Percentiles rank a stretch among this genome's conserved stretches.
Conservation (phyloP, 2,797 vertebrate species). For the Myiotriccus ornatus region DNA sequence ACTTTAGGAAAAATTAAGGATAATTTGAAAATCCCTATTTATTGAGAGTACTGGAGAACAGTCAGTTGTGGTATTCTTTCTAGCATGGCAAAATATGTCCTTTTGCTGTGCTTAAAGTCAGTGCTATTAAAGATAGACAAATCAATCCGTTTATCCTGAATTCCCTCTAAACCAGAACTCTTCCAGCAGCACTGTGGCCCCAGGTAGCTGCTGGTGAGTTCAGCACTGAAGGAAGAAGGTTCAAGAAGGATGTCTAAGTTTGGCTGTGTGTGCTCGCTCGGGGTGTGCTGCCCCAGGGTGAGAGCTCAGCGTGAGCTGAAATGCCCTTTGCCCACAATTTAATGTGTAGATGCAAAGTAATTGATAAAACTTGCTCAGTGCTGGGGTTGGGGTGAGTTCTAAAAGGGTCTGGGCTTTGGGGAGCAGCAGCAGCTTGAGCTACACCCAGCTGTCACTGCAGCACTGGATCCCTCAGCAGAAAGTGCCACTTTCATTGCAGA, state of each 20-base stretch:
- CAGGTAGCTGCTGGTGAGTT: not conserved
- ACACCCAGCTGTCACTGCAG: not conserved
- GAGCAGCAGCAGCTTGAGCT: not conserved
- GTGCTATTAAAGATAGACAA: not conserved
- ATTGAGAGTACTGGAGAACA: not conserved
- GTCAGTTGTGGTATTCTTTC: not conserved
- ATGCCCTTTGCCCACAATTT: not conserved
- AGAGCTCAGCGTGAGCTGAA: not conserved
- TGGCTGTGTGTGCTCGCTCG: accelerated
- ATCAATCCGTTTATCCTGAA: not conserved
- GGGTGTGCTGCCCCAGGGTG: not conserved
- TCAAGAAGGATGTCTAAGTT: not conserved
- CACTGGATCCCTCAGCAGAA: not conserved
- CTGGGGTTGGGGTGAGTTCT: not conserved
- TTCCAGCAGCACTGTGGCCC: not conserved
- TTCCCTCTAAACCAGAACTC: not conserved
- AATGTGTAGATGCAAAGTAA: accelerated
- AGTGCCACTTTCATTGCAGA: not conserved
- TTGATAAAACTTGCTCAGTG: accelerated
- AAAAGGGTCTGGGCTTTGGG: not conserved
- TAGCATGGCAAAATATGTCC: not conserved
- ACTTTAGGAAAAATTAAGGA: not conserved
- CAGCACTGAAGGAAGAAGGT: not conserved
- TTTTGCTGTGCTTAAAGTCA: not conserved
- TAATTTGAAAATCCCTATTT: not conserved